A percentile compares a stretch with the other conserved stretches of the same genome.
Conservation (phyloP, 2,797 vertebrate genomes). For the Glossophaga mutica region DNA sequence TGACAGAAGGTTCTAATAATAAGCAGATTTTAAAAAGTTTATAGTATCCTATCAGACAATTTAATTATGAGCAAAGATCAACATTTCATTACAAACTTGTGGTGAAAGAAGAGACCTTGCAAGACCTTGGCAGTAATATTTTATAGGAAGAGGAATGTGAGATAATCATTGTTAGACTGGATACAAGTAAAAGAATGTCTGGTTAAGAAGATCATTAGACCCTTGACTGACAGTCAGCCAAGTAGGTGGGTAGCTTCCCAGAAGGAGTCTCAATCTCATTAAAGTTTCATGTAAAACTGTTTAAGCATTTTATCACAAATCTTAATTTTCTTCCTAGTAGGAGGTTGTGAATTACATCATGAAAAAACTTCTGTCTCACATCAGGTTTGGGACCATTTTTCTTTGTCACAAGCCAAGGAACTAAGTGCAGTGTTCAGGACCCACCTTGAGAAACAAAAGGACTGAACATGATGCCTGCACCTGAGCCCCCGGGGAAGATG, state of each 20-base stretch:
- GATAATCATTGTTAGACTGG: not conserved
- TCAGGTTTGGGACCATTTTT: conserved; percentile 11
- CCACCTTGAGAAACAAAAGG: not conserved
- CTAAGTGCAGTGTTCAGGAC: not conserved
- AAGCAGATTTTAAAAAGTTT: not conserved
- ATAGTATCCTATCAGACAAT: not conserved
- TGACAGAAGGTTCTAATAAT: not conserved
- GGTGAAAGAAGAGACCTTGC: not conserved
- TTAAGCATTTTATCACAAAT: conserved; percentile 68
- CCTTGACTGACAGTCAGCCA: conserved; percentile 25
- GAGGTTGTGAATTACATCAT: conserved; percentile 46
- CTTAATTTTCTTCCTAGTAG: conserved; percentile 61
- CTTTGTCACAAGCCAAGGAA: not conserved
- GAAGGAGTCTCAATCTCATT: conserved; percentile 62
- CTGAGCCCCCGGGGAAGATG: not conserved
- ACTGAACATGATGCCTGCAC: not conserved
- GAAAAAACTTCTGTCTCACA: conserved; percentile 14
- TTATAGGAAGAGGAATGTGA: not conserved
- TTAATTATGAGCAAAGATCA: not conserved
- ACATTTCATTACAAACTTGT: not conserved
- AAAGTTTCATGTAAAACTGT: conserved; percentile 63
- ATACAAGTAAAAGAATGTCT: not conserved
- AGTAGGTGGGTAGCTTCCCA: conserved; percentile 41
- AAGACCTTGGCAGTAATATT: conserved; percentile 10
- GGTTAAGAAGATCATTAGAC: conserved; percentile 28